Percentiles rank a stretch among this genome's conserved stretches.
phyloP scores from a whole-genome alignment of 1,140 invertebrate genomes.

The Phortica variegata region DNA sequence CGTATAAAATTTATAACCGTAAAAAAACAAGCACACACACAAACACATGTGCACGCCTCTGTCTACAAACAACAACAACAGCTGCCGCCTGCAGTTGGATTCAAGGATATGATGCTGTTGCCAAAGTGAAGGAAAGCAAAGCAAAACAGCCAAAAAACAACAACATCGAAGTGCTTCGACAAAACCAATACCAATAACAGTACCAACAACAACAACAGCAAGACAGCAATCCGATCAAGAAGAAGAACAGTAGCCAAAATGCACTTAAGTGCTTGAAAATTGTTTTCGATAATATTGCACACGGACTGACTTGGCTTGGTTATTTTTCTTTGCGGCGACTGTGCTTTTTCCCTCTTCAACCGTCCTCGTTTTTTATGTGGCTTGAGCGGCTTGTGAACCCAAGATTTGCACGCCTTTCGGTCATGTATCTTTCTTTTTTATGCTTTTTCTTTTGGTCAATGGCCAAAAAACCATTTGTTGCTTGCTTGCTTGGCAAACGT shows the following conservation, averaged over 20 bases:
- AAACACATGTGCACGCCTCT: too few relatives aligned
- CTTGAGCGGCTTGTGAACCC: conserved; percentile 16
- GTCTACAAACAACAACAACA: too few relatives aligned
- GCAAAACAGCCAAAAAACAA: not conserved
- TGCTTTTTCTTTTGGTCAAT: conserved; percentile 47
- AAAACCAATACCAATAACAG: not conserved
- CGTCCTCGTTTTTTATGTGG: not conserved
- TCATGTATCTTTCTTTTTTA: conserved; percentile 39
- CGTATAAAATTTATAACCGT: conserved; percentile 50
- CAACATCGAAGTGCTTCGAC: not conserved
- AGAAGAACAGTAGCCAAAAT: conserved; percentile 39
- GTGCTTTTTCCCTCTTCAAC: not conserved
- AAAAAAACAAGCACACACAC: conserved; percentile 14
- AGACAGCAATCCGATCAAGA: conserved; percentile 19
- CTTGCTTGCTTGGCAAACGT: too few relatives aligned
- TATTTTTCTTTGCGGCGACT: conserved; percentile 22
- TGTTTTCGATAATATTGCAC: conserved; percentile 56
- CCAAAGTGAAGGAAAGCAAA: conserved; percentile 22
- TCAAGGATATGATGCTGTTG: too few relatives aligned
- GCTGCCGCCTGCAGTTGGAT: too few relatives aligned
- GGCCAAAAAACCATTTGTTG: conserved; percentile 51
- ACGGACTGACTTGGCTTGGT: too few relatives aligned
- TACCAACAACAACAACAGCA: not conserved
- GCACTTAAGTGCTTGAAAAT: conserved; percentile 56
- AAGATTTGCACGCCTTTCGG: conserved; percentile 51